Percentiles rank a stretch among this genome's conserved stretches.
Evolutionary conservation across 2,888 invertebrate genomes (phyloP).

Genomic region (Noctua janthe): DNA sequence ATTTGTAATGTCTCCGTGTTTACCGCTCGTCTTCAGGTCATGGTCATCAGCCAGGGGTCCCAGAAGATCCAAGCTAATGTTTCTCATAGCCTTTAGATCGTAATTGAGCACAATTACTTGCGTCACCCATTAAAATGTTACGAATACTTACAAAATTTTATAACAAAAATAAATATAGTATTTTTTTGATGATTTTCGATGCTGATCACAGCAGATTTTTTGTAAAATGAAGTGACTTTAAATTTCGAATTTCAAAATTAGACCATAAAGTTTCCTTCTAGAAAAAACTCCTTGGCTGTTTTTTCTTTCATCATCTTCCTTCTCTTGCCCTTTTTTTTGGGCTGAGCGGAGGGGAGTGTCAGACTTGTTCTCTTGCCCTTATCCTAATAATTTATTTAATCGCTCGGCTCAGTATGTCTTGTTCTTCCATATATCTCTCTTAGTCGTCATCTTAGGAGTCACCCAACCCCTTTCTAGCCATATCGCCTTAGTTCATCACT

Average conservation of each 20-base stretch:
- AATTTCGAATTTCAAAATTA: constrained; percentile 17
- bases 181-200: constrained; percentile 34
- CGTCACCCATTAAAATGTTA: background rate
- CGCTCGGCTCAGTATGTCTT: background rate
- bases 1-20: background rate
- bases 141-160: constrained; percentile 46
- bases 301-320: background rate
- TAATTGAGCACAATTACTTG: background rate
- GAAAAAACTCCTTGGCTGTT: constrained; percentile 8
- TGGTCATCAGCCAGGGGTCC: background rate
- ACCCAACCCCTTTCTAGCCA: background rate
- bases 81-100: background rate
- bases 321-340: background rate
- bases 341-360: too few species aligned
- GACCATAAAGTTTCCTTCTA: constrained; percentile 29
- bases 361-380: background rate
- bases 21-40: too few species aligned
- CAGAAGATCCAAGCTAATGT: background rate
- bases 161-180: constrained; percentile 19
- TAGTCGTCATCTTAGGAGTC: background rate
- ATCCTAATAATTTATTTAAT: background rate
- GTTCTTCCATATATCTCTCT: background rate
- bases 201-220: constrained; percentile 25
- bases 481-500: background rate
- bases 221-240: constrained; percentile 32